Conservation (phyloP, 2,888 invertebrate genomes). For the Cheilosia urbana region DNA sequence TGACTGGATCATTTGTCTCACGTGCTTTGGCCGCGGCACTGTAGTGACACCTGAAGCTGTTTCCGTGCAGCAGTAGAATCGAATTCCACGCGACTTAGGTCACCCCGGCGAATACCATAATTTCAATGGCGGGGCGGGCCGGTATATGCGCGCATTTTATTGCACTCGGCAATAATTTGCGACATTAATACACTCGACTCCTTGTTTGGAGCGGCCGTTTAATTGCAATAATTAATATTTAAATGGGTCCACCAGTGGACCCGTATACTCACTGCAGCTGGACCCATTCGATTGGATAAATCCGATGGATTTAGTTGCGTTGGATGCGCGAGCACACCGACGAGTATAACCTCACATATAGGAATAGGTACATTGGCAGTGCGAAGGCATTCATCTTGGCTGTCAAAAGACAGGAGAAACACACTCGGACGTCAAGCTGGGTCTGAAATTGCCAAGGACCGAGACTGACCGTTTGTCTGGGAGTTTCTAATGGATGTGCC, state of each 20-base stretch:
- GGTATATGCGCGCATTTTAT: conserved; percentile 42
- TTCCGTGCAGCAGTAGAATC: conserved; percentile 25
- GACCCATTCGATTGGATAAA: conserved; percentile 63
- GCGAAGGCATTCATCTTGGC: conserved; percentile 73
- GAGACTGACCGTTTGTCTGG: conserved; percentile 40
- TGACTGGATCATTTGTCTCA: conserved; percentile 61
- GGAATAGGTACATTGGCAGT: conserved; percentile 28
- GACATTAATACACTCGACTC: conserved; percentile 72
- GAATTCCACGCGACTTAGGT: conserved; percentile 68
- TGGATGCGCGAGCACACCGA: conserved; percentile 41
- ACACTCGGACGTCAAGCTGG: conserved; percentile 70
- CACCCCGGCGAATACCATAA: conserved; percentile 33
- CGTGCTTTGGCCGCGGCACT: background rate
- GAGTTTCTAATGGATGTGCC: conserved; percentile 67
- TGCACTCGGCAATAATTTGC: conserved; percentile 63
- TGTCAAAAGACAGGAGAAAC: conserved; percentile 60
- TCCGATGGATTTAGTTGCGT: conserved; percentile 50
- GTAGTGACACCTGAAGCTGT: conserved; percentile 47
- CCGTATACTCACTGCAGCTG: conserved; percentile 41
- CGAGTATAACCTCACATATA: conserved; percentile 25
- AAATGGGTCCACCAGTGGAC: conserved; percentile 24
- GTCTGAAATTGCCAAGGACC: conserved; percentile 70
- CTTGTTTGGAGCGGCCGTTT: conserved; percentile 71
- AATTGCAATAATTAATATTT: conserved; percentile 73
- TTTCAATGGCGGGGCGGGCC: conserved; percentile 23